These are phyloP conservation scores for Artibeus lituratus DNA, from an alignment of 2,797 vertebrate genomes.

Conservation along the genomic window DNA sequence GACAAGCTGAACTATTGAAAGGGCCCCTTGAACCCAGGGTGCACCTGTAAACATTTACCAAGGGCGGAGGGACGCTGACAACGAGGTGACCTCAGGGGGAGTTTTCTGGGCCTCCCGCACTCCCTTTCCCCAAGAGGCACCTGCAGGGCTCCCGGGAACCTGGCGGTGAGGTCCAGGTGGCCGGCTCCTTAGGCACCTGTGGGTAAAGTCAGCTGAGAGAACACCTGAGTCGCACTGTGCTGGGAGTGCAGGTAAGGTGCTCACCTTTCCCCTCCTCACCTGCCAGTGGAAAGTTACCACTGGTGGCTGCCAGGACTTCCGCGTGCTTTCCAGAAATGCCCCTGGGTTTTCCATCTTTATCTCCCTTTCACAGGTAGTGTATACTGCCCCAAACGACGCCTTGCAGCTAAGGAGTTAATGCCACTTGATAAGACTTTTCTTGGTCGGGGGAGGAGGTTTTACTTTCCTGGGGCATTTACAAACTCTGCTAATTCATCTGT, in stretches of 20 bases:
- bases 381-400: neutral
- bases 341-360: neutral
- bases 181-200: neutral
- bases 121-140: neutral
- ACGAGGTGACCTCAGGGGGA: fast-evolving
- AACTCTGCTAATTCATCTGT: neutral
- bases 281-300: neutral
- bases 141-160: neutral
- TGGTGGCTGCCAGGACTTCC: neutral
- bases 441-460: neutral
- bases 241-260: neutral
- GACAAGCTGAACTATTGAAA: neutral
- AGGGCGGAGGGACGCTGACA: neutral
- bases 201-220: neutral
- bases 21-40: neutral
- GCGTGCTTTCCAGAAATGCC: neutral
- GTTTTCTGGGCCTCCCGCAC: neutral
- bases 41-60: slow-evolving; percentile 19
- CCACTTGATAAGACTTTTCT: neutral
- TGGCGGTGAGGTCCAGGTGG: neutral
- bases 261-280: neutral
- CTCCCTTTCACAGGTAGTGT: neutral
- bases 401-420: neutral
- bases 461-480: neutral
- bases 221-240: neutral